A percentile compares a stretch with the other conserved stretches of the same genome.
Conservation (phyloP, 2,113 vertebrate species). For the Chaenogobius annularis region DNA sequence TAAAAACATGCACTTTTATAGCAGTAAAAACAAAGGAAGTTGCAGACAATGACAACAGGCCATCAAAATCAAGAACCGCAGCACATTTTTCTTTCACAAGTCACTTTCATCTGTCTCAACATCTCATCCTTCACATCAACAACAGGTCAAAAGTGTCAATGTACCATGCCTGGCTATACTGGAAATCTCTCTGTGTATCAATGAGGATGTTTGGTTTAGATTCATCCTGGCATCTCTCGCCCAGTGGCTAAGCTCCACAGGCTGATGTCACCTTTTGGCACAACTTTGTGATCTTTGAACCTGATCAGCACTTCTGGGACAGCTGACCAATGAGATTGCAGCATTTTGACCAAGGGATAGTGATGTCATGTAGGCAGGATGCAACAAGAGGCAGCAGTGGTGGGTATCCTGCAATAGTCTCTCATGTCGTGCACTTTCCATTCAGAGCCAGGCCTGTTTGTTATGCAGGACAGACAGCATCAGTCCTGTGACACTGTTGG, state of each 20-base stretch:
- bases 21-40: constrained; percentile 37
- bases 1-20: not conserved
- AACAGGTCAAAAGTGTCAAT: constrained; percentile 21
- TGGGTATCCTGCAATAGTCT: constrained; percentile 17
- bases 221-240: constrained; percentile 53
- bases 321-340: constrained; percentile 46
- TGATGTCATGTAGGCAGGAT: constrained; percentile 74
- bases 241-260: constrained; percentile 61
- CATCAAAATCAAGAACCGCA: constrained; percentile 23
- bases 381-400: constrained; percentile 62
- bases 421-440: constrained; percentile 44
- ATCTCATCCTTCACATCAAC: constrained; percentile 23
- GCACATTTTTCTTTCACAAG: constrained; percentile 46
- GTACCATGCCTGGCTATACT: constrained; percentile 10
- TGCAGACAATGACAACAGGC: constrained; percentile 39
- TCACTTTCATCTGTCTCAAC: constrained; percentile 38
- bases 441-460: constrained; percentile 56
- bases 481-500: constrained; percentile 72
- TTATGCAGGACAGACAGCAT: constrained; percentile 60
- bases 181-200: constrained; percentile 28
- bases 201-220: constrained; percentile 69
- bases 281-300: constrained; percentile 71
- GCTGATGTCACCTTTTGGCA: constrained; percentile 75
- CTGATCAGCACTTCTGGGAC: constrained; percentile 67
- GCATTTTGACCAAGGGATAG: constrained; percentile 35